These are phyloP conservation scores for Campylorhamphus procurvoides DNA, from an alignment of 2,113 vertebrate genomes.

Conservation along the genomic window DNA sequence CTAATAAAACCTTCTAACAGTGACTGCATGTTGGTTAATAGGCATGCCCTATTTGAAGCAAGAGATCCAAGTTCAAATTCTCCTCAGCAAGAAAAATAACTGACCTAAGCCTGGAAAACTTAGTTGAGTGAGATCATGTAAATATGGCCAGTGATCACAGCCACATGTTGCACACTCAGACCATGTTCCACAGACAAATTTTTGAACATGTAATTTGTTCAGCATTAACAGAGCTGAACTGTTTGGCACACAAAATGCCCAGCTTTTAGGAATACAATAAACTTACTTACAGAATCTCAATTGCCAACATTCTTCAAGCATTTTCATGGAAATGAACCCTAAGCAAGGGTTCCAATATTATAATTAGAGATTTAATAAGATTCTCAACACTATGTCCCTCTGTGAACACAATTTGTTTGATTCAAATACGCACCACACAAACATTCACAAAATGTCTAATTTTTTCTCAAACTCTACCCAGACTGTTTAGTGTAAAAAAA, in stretches of 20 bases:
- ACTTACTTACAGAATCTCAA: background rate
- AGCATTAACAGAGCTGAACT: background rate
- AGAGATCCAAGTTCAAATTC: background rate
- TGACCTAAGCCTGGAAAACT: conserved; percentile 3
- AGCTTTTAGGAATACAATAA: background rate
- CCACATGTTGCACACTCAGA: background rate
- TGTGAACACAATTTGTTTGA: background rate
- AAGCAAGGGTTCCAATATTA: background rate
- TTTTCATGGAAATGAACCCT: background rate
- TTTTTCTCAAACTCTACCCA: background rate
- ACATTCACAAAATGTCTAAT: background rate
- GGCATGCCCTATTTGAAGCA: background rate
- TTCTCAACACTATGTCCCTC: background rate
- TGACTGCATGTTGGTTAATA: background rate
- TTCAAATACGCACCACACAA: background rate
- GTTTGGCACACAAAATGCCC: background rate
- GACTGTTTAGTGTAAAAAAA: background rate
- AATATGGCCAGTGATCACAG: background rate
- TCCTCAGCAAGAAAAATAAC: conserved; percentile 22
- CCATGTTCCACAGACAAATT: background rate
- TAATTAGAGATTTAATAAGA: background rate
- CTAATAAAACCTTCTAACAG: background rate
- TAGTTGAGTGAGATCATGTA: conserved; percentile 4
- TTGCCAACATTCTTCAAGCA: background rate
- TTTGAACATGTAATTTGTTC: background rate